Conservation (phyloP, 1,140 invertebrate species). For the Tetragnatha versicolor region DNA sequence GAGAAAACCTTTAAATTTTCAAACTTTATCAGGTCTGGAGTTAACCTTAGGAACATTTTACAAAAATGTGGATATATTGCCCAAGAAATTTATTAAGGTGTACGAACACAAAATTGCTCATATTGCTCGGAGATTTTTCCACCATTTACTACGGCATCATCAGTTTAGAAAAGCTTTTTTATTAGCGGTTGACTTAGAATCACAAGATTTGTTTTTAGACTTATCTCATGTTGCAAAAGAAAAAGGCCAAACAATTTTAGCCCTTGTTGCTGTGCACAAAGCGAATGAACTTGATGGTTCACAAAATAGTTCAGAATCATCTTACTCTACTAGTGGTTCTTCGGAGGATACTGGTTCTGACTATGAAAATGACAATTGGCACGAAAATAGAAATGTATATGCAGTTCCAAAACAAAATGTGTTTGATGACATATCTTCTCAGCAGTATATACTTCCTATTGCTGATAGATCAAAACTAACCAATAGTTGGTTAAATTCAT, state of each 20-base stretch:
- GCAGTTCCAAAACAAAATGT: neutral
- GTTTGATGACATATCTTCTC: neutral
- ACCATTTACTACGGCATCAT: conserved; percentile 52
- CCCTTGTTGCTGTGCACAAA: conserved; percentile 42
- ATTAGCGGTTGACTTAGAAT: conserved; percentile 57
- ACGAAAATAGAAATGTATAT: neutral
- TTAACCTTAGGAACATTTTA: conserved; percentile 56
- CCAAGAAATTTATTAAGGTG: conserved; percentile 44
- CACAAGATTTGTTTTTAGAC: conserved; percentile 54
- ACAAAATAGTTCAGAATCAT: neutral
- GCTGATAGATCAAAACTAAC: neutral
- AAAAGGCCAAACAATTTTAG: conserved; percentile 51
- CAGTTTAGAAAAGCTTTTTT: conserved; percentile 57
- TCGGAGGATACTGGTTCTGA: neutral
- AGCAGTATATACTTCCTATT: neutral
- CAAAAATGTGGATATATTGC: conserved; percentile 40
- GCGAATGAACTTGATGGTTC: conserved; percentile 27
- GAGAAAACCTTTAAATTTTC: conserved; percentile 39
- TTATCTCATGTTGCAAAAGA: conserved; percentile 55
- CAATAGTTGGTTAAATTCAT: neutral
- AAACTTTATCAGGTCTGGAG: conserved; percentile 50
- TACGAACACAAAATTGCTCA: conserved; percentile 52
- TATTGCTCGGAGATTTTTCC: conserved; percentile 57
- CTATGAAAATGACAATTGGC: neutral
- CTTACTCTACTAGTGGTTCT: neutral